These are phyloP conservation scores for Recurvirostra avosetta DNA, from an alignment of 2,113 vertebrate genomes.

Conservation along the genomic window DNA sequence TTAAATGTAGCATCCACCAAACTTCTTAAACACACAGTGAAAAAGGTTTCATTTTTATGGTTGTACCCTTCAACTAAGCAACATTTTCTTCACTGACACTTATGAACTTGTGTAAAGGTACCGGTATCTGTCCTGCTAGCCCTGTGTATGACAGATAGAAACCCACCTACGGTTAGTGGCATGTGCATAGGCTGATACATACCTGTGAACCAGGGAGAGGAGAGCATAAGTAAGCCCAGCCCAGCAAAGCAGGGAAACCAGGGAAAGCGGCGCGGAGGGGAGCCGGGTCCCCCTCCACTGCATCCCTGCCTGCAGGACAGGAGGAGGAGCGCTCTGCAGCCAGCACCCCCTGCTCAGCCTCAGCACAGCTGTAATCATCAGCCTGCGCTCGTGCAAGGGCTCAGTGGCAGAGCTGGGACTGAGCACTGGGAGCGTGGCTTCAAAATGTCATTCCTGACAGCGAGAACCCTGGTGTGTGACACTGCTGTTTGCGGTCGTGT, in stretches of 20 bases:
- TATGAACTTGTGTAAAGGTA: background rate
- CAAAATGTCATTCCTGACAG: background rate
- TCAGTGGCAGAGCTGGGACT: background rate
- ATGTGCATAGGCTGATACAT: background rate
- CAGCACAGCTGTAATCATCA: background rate
- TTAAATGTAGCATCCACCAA: background rate
- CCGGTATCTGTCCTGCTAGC: background rate
- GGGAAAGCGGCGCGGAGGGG: background rate
- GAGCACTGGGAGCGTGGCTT: background rate
- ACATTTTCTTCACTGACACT: background rate
- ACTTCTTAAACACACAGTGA: background rate
- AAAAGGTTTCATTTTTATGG: background rate
- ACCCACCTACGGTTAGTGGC: rapidly evolving
- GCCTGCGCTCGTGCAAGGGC: background rate
- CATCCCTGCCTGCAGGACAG: background rate
- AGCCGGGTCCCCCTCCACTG: background rate
- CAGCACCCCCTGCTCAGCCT: background rate
- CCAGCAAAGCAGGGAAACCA: background rate
- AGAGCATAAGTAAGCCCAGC: background rate
- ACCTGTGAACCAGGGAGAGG: background rate
- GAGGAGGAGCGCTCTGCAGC: background rate
- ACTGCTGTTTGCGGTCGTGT: background rate
- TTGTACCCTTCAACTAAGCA: background rate
- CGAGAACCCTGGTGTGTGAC: background rate
- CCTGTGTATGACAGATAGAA: background rate